phyloP scores from a whole-genome alignment of 2,113 vertebrate species.

The Etheostoma spectabile region DNA sequence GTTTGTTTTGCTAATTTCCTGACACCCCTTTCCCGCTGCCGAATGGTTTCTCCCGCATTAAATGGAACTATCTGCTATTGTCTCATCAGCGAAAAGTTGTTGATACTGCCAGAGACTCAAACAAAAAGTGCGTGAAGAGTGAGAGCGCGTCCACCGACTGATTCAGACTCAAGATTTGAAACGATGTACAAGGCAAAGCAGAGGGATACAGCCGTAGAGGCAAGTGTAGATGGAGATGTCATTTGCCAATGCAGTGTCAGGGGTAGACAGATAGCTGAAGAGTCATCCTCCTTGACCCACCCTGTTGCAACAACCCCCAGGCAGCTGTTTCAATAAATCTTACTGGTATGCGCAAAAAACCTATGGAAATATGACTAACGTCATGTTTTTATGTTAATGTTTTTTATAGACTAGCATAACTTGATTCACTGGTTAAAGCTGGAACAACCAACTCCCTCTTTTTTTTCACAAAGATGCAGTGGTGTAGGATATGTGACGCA shows the following conservation, averaged over 20 bases:
- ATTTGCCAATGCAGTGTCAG: slow-evolving; percentile 4
- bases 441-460: background rate
- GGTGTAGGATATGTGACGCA: too few species aligned
- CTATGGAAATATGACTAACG: background rate
- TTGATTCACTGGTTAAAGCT: background rate
- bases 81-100: slow-evolving; percentile 92
- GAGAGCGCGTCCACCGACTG: background rate
- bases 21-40: slow-evolving; percentile 49
- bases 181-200: background rate
- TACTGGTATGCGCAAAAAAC: too few species aligned
- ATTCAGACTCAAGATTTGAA: background rate
- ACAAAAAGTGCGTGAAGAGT: slow-evolving; percentile 41
- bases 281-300: slow-evolving; percentile 24
- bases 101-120: slow-evolving; percentile 76
- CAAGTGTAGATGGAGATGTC: background rate
- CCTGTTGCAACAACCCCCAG: slow-evolving; percentile 28
- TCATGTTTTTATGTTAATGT: too few species aligned
- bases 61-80: slow-evolving; percentile 90
- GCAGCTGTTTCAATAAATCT: slow-evolving; percentile 2
- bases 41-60: slow-evolving; percentile 84
- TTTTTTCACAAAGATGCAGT: background rate
- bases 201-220: background rate
- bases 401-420: too few species aligned
- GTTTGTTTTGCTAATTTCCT: slow-evolving; percentile 16
- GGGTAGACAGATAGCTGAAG: slow-evolving; percentile 16